Evolutionary conservation across 92 coral and sea anemone species (phyloP).

Genomic region (Epizoanthus stellaris): DNA sequence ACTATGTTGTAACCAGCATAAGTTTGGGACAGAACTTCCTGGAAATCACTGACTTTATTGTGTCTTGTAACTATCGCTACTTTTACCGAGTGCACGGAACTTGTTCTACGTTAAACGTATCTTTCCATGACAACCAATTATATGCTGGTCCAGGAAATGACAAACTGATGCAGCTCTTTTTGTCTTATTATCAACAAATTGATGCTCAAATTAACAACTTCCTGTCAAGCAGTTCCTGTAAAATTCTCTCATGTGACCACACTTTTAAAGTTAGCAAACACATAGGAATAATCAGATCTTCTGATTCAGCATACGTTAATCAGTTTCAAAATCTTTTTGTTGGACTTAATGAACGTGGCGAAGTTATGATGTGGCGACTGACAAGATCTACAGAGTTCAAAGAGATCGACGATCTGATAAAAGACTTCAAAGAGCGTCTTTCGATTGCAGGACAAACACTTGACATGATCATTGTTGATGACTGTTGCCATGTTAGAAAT

Average conservation of each 20-base stretch:
- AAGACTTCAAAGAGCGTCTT: conserved; percentile 49
- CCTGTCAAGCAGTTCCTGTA: conserved; percentile 10
- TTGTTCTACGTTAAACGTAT: neutral
- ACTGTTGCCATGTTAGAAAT: conserved; percentile 58
- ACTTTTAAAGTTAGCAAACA: conserved; percentile 65
- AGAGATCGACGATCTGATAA: conserved; percentile 46
- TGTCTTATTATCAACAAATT: conserved; percentile 57
- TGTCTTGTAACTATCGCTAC: conserved; percentile 30
- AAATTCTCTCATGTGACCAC: conserved; percentile 53
- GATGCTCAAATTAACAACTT: neutral
- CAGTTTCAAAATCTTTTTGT: conserved; percentile 74
- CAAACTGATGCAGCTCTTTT: conserved; percentile 71
- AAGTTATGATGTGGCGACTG: conserved; percentile 60
- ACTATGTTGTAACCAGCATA: conserved; percentile 39
- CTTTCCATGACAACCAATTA: conserved; percentile 53
- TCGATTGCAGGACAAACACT: conserved; percentile 41
- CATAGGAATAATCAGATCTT: conserved; percentile 49
- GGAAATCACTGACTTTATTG: conserved; percentile 41
- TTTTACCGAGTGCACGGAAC: conserved; percentile 37
- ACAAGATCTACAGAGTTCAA: conserved; percentile 41
- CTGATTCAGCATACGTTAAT: conserved; percentile 54
- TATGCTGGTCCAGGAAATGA: conserved; percentile 61
- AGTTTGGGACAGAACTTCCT: conserved; percentile 38
- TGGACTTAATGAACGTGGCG: conserved; percentile 61
- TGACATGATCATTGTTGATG: conserved; percentile 50